Conservation (phyloP, 2,888 invertebrate genomes). For the Polydrusus tereticollis region DNA sequence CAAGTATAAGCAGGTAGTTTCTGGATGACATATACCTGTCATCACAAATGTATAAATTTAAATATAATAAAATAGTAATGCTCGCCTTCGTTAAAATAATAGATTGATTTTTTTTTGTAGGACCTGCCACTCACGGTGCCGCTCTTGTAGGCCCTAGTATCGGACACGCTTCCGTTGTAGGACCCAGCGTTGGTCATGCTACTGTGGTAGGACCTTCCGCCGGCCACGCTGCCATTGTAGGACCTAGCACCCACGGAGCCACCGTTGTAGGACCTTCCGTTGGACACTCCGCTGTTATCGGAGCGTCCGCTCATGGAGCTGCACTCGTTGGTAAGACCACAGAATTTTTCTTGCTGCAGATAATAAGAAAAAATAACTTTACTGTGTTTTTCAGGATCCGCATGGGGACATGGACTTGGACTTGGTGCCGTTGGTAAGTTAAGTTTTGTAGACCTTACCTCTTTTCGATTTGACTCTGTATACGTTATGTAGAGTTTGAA, state of each 20-base stretch:
- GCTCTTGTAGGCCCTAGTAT: conserved; percentile 26
- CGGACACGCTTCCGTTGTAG: conserved; percentile 21
- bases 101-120: conserved; percentile 15
- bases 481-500: background rate
- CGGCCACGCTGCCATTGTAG: conserved; percentile 15
- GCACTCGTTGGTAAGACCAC: background rate
- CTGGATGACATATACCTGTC: too few relatives aligned
- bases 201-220: conserved; percentile 43
- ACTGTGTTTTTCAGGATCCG: conserved; percentile 34
- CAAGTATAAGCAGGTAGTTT: too few relatives aligned
- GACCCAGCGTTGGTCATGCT: conserved; percentile 16
- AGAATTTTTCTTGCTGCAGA: too few relatives aligned
- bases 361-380: too few relatives aligned
- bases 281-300: conserved; percentile 13
- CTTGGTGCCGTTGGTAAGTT: conserved; percentile 4
- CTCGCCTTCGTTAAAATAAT: too few relatives aligned
- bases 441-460: background rate
- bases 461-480: background rate
- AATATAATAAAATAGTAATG: too few relatives aligned
- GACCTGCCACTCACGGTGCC: conserved; percentile 32
- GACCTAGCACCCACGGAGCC: conserved; percentile 34
- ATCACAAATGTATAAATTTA: too few relatives aligned
- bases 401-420: conserved; percentile 24
- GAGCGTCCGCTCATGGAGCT: conserved; percentile 24
- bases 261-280: conserved; percentile 34